These are phyloP conservation scores for Gryllus longicercus DNA, from an alignment of 2,888 invertebrate species.

Conservation along the genomic window DNA sequence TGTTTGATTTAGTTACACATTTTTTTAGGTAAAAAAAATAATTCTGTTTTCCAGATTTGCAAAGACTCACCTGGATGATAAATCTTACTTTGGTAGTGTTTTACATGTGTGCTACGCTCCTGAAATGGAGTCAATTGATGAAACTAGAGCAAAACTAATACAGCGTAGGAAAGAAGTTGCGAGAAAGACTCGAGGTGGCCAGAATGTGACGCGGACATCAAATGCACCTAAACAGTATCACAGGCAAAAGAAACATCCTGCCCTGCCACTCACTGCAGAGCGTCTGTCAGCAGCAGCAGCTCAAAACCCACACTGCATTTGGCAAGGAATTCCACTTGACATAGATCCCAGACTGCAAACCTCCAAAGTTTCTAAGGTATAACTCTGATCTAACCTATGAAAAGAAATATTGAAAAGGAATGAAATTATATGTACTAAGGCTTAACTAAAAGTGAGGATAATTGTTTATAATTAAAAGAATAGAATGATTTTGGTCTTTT, in stretches of 20 bases:
- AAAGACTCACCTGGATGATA: constrained; percentile 76
- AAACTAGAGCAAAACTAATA: constrained; percentile 69
- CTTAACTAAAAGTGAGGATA: too few relatives aligned
- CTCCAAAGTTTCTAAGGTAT: neutral
- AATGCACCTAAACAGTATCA: constrained; percentile 21
- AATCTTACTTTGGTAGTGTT: constrained; percentile 79
- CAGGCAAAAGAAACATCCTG: constrained; percentile 29
- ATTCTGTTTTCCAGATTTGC: constrained; percentile 51
- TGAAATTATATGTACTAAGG: too few relatives aligned
- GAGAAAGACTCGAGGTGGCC: constrained; percentile 40
- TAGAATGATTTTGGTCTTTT: too few relatives aligned
- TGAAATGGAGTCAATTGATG: constrained; percentile 70
- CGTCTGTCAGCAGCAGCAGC: constrained; percentile 24
- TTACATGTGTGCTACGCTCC: constrained; percentile 88
- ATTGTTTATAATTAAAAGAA: too few relatives aligned
- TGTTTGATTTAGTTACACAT: neutral
- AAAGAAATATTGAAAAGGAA: neutral
- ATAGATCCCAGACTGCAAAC: constrained; percentile 27
- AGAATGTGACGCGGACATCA: neutral
- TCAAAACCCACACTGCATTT: constrained; percentile 23
- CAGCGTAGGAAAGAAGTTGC: constrained; percentile 63
- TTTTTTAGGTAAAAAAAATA: neutral
- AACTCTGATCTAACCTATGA: neutral
- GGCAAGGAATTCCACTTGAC: constrained; percentile 26
- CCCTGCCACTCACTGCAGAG: constrained; percentile 27